These are phyloP conservation scores for Lichenostomus cassidix DNA, from an alignment of 2,113 vertebrate species.

Conservation along the genomic window DNA sequence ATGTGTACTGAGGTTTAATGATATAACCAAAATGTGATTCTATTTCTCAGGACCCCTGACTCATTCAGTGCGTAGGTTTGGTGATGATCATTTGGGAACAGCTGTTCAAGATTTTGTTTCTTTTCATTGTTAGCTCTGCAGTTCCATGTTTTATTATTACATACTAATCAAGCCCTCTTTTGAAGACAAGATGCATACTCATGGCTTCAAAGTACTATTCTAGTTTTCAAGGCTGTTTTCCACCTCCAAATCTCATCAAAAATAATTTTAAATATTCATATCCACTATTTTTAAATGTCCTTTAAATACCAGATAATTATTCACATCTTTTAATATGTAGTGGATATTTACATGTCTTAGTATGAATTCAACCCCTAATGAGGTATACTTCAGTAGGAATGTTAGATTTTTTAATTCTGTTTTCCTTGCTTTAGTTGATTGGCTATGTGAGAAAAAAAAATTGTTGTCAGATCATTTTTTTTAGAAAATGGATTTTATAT, in stretches of 20 bases:
- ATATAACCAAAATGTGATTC: background rate
- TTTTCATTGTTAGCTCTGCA: background rate
- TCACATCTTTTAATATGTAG: background rate
- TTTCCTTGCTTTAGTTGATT: background rate
- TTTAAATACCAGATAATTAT: background rate
- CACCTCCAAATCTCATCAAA: background rate
- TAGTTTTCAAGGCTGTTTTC: background rate
- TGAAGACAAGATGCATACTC: background rate
- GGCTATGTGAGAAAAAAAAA: background rate
- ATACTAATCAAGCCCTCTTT: background rate
- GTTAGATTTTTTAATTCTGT: background rate
- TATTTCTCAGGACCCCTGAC: background rate
- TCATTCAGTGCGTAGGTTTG: background rate
- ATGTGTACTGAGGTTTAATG: background rate
- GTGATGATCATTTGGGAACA: background rate
- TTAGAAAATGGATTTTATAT: background rate
- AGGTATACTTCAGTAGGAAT: background rate
- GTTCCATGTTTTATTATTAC: background rate
- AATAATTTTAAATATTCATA: background rate
- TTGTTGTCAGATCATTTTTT: background rate
- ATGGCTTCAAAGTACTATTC: background rate
- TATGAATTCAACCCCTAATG: background rate
- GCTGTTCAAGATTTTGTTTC: background rate
- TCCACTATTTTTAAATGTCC: background rate
- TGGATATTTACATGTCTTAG: background rate